Percentiles rank a stretch among this genome's conserved stretches.
Evolutionary conservation across 2,797 vertebrate genomes (phyloP).

Genomic region (Natrix natrix): DNA sequence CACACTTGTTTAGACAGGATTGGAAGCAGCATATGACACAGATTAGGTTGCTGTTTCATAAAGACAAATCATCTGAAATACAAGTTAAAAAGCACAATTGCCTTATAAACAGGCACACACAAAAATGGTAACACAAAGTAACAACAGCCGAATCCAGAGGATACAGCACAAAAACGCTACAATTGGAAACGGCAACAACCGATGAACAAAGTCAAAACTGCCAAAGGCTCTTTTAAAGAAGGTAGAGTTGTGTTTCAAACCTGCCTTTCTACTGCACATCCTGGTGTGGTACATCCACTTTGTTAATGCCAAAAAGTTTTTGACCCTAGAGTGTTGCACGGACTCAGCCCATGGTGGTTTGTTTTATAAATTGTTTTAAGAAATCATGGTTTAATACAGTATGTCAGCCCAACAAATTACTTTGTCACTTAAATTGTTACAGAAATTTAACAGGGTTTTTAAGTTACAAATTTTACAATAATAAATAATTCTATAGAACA

Average conservation of each 20-base stretch:
- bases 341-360: not conserved
- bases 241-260: not conserved
- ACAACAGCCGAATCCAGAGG: not conserved
- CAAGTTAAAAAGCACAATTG: not conserved
- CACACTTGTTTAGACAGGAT: constrained; percentile 44
- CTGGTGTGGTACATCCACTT: not conserved
- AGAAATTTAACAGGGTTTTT: not conserved
- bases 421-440: not conserved
- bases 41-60: constrained; percentile 24
- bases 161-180: not conserved
- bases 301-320: not conserved
- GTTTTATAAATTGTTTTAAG: not conserved
- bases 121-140: not conserved
- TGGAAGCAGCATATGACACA: constrained; percentile 14
- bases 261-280: not conserved
- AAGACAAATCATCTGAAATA: not conserved
- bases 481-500: not conserved
- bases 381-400: not conserved
- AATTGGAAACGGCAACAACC: not conserved
- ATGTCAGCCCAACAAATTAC: not conserved
- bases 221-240: not conserved
- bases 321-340: not conserved
- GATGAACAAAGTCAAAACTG: not conserved
- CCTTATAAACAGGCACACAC: not conserved
- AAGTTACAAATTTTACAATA: not conserved